These are phyloP conservation scores for Tringa solitaria DNA, from an alignment of 2,113 vertebrate genomes.

Conservation along the genomic window DNA sequence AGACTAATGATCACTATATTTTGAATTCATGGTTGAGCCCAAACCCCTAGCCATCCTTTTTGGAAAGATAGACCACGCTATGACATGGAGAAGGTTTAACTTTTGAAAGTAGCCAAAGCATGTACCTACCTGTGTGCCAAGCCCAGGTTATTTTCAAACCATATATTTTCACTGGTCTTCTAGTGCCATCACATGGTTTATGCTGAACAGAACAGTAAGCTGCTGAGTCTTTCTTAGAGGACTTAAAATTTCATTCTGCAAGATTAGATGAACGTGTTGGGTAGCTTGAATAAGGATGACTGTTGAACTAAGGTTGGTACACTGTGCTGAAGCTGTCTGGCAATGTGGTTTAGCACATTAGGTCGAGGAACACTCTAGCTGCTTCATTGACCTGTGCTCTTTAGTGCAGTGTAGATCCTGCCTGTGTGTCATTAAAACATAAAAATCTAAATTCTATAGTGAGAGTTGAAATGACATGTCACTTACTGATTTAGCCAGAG, in stretches of 20 bases:
- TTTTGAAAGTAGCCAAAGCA: not conserved
- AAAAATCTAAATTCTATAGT: not conserved
- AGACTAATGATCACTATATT: not conserved
- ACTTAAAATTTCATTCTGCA: not conserved
- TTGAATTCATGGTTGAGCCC: not conserved
- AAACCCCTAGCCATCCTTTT: not conserved
- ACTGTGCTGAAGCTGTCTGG: not conserved
- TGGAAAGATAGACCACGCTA: not conserved
- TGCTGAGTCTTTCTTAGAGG: not conserved
- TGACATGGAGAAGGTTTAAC: not conserved
- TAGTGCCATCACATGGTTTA: not conserved
- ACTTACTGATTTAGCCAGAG: not conserved
- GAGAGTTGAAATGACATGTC: not conserved
- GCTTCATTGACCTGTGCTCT: not conserved
- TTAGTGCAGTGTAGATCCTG: not conserved
- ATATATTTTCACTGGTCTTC: not conserved
- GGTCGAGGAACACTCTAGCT: not conserved
- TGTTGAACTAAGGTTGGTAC: not conserved
- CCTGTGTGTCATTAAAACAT: not conserved
- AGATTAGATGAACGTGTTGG: not conserved
- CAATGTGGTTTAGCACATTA: not conserved
- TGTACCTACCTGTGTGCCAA: not conserved
- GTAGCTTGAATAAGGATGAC: not conserved
- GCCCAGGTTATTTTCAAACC: not conserved
- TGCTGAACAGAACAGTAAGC: not conserved